Evolutionary conservation across 2,113 vertebrate species (phyloP), one percentile per base, ranked within the genome.

Genomic region (Sciurus niger): DNA sequence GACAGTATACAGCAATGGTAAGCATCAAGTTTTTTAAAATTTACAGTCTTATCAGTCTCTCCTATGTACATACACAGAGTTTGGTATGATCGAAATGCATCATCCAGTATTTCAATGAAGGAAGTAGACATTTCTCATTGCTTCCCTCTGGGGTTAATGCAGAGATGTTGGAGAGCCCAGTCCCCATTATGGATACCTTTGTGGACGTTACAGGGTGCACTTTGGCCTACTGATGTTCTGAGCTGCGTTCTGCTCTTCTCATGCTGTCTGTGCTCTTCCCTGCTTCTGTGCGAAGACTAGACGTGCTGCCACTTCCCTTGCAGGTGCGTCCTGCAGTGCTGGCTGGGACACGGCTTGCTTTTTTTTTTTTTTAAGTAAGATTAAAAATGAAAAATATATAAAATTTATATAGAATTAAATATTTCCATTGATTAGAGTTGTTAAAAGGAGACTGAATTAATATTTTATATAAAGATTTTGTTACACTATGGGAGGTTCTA

Each of bases 401-500:
- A 98, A 98, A 98, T 98, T 98, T 98, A 98, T 99, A 98, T 98
- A 97, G 98, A 98, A 98, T 98, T 98, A 98, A 98, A 98, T 99
- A 98, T 98, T 99, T 99, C 98, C 98, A 98, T 98, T 98, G 98
- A 98, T 92, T 96, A 97, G 94, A 97, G 92, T 96, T 97, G 95
- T 98, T 97, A 94, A 97, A 97, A 95, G 90, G 93, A 98, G 95
- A 97, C 98, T 98, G 98, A 98, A 98, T 98, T 98, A 98, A 98
- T 98, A 98, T 98, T 99, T 98, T 99, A 98, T 98, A 98, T 98
- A 98, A 98, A 97, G 97, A 97, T 98, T 98, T 98, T 98, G 97
- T 98, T 98, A 98, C 98, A 97, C 97, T 98, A 98, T 98, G 97
- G 98, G 97, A 99, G 98, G 98, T 97, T 98, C 98, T 99, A 98